Base-by-base conservation (phyloP, 92 coral and sea anemone species). In the Porites lobata region DNA sequence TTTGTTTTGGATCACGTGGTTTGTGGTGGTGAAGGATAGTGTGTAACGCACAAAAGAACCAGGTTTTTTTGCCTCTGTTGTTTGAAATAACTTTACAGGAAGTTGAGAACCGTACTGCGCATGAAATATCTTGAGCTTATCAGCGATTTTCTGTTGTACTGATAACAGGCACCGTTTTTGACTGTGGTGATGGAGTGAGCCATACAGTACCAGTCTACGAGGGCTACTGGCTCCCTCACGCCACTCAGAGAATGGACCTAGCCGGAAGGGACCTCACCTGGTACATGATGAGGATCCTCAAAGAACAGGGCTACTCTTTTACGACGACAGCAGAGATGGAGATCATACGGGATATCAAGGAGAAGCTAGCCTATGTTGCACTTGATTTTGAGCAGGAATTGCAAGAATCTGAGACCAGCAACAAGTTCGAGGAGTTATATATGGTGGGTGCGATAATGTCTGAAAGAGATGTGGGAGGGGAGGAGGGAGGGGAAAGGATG, bases 151-250 rank as follows among this genome's bases (percentile, higher is more conserved):
- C 61, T 56, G 61, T 9, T 56, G 14, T 56, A 56, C 11, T 14
- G 47, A 38, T 38, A 38, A 8, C 65, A 96, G 99, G 99, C 54
- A 89, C 94, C 1, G 99, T 97, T 17, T 97, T 94, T 82, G 99
- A 97, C 86, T 95, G 98, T 58, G 99, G 99, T 24, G 96, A 97
- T 61, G 97, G 96, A 1, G 97, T 94, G 1, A 93, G 96, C 69
- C 98, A 97, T 92, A 96, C 98, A 14, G 99, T 97, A 1, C 98
- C 99, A 13, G 96, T 97, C 76, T 97, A 95, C 77, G 99, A 97
- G 85, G 99, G 99, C 78, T 96, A 97, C 94, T 94, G 96, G 96
- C 85, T 97, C 21, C 98, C 99, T 21, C 99, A 97, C 86, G 98
- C 99, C 19, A 97, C 98, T 43, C 95, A 92, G 86, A 87, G 98